Evolutionary conservation across 2,113 vertebrate genomes (phyloP).

Genomic region (Empidonax alnorum): DNA sequence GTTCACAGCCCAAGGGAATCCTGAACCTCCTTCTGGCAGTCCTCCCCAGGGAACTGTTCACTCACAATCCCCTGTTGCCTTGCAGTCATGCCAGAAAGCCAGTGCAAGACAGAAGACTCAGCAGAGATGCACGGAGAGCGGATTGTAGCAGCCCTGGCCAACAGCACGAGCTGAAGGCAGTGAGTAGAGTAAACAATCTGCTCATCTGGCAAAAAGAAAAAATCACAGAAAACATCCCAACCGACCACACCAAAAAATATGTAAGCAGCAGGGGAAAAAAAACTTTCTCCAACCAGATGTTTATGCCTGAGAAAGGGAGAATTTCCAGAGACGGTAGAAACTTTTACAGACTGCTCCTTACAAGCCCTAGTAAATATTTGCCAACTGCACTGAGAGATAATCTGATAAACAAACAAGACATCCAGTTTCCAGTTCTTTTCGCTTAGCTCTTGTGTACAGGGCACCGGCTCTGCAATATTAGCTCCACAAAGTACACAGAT

Average conservation of each 20-base stretch:
- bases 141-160: not conserved
- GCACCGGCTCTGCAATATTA: not conserved
- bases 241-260: not conserved
- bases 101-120: not conserved
- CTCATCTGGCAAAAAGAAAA: not conserved
- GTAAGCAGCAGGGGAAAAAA: not conserved
- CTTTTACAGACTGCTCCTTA: not conserved
- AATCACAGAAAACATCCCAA: not conserved
- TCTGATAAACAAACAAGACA: not conserved
- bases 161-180: not conserved
- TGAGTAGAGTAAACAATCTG: not conserved
- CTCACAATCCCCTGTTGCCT: accelerated
- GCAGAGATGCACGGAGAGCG: not conserved
- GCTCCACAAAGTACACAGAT: not conserved
- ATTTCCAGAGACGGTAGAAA: not conserved
- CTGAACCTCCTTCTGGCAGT: not conserved
- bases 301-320: not conserved
- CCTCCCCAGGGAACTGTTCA: not conserved
- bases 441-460: not conserved
- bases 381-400: not conserved
- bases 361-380: conserved; percentile 20
- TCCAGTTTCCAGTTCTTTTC: not conserved
- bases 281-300: not conserved
- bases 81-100: not conserved
- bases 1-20: not conserved